Conservation (phyloP, 2,113 vertebrate genomes). For the Rhinolophus ferrumequinum region DNA sequence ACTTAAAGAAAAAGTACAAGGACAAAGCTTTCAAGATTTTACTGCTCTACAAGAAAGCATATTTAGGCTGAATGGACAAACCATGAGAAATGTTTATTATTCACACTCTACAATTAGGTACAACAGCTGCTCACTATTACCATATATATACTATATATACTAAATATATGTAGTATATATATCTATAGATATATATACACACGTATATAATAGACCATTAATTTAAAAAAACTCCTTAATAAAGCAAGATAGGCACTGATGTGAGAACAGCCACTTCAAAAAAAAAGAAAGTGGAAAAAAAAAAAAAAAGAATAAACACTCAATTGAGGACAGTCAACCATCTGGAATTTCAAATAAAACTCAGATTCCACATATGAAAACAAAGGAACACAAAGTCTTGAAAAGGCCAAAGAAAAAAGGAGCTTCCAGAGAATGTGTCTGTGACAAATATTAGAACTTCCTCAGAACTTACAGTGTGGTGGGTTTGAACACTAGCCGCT, state of each 20-base stretch:
- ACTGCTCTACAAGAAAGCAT: neutral
- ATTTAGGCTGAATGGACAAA: neutral
- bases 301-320: neutral
- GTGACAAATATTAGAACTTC: neutral
- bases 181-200: too few relatives aligned
- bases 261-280: neutral
- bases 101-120: neutral
- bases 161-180: too few relatives aligned
- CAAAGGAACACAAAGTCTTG: constrained; percentile 5
- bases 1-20: neutral
- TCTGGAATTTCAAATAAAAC: constrained; percentile 63
- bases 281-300: neutral
- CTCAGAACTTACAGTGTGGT: neutral
- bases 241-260: neutral
- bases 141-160: neutral
- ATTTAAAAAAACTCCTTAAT: neutral
- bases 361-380: constrained; percentile 48
- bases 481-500: neutral
- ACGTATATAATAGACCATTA: neutral
- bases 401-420: neutral
- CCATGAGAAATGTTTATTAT: too few relatives aligned
- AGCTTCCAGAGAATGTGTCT: neutral
- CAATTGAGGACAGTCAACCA: neutral
- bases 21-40: neutral
- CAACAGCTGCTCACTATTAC: neutral